A percentile compares a stretch with the other conserved stretches of the same genome.
phyloP scores from a whole-genome alignment of 2,797 vertebrate species.

The Enteromius argenteus region DNA sequence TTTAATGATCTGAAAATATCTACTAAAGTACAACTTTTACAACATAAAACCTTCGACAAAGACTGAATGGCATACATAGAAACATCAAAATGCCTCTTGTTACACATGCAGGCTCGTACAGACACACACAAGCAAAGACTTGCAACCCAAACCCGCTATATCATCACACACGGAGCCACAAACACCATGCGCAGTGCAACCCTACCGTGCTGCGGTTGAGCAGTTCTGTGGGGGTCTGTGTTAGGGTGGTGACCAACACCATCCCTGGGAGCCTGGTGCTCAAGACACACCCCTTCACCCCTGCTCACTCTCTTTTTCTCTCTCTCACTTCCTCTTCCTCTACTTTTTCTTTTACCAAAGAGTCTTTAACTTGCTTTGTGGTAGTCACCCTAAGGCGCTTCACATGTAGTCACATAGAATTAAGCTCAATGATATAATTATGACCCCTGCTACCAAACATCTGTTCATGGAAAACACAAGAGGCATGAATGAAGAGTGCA shows the following conservation, averaged over 20 bases:
- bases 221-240: conserved; percentile 65
- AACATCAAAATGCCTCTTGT: background rate
- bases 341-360: conserved; percentile 16
- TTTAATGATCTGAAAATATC: background rate
- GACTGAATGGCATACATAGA: conserved; percentile 5
- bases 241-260: conserved; percentile 61
- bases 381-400: conserved; percentile 5
- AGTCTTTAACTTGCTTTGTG: conserved; percentile 18
- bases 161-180: conserved; percentile 39
- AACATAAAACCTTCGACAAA: conserved; percentile 24
- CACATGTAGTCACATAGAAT: conserved; percentile 27
- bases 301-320: conserved; percentile 49
- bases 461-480: conserved; percentile 28
- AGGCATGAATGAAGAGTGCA: conserved; percentile 13
- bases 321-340: conserved; percentile 36
- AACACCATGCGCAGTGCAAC: conserved; percentile 58
- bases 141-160: conserved; percentile 20
- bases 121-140: conserved; percentile 46
- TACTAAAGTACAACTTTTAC: background rate
- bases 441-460: background rate
- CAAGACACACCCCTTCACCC: conserved; percentile 64
- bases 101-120: conserved; percentile 46
- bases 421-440: conserved; percentile 25
- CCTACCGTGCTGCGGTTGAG: conserved; percentile 66
- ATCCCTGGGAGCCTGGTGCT: conserved; percentile 55